A percentile compares a stretch with the other conserved stretches of the same genome.
phyloP scores from a whole-genome alignment of 2,888 invertebrate species.

The Leptopilina myrica region DNA sequence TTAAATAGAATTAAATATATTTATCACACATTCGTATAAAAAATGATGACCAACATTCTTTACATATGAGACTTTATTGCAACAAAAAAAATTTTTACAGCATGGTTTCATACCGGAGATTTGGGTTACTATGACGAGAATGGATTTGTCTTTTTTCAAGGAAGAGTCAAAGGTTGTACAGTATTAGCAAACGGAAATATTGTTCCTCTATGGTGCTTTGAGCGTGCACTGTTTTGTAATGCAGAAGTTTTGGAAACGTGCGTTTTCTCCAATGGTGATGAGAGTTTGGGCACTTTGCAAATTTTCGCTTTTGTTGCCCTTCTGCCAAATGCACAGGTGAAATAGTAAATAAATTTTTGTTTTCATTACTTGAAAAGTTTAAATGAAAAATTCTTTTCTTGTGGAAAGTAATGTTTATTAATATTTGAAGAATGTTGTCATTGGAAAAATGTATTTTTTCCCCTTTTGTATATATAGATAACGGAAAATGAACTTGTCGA shows the following conservation, averaged over 20 bases:
- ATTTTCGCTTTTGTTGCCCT: neutral
- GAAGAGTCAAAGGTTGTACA: neutral
- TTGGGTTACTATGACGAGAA: neutral
- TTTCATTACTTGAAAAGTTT: neutral
- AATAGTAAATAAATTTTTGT: no score
- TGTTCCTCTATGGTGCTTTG: neutral
- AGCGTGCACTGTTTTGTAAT: neutral
- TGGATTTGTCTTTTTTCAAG: conserved; percentile 6
- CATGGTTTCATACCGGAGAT: conserved; percentile 19
- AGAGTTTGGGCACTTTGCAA: neutral
- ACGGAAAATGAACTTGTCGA: no score
- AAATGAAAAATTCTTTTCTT: neutral
- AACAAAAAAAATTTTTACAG: neutral
- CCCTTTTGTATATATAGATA: no score
- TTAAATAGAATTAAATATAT: no score
- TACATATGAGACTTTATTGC: no score
- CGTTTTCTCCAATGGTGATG: neutral
- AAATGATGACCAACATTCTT: no score
- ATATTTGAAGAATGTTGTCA: no score
- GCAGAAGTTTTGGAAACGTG: neutral
- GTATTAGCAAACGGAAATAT: neutral
- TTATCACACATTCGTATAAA: no score
- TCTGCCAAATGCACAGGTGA: neutral
- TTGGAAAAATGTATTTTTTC: no score
- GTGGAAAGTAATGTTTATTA: no score